Percentiles rank a stretch among this genome's conserved stretches.
Conservation (phyloP, 2,113 vertebrate species). For the Apteryx owenii region DNA sequence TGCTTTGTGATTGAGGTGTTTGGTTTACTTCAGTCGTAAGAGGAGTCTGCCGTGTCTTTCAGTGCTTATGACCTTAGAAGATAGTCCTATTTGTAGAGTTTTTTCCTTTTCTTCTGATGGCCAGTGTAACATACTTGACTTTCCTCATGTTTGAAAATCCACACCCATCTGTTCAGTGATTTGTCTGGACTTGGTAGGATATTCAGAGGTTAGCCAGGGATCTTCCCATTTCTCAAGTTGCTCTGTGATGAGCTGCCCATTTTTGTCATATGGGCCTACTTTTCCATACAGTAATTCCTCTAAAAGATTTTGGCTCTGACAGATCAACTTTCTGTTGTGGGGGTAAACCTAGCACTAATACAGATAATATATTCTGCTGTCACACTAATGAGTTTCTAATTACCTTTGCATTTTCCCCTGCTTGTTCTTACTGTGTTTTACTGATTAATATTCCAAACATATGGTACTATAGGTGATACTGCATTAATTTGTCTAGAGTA, state of each 20-base stretch:
- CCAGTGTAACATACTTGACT: not conserved
- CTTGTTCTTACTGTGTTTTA: slow-evolving; percentile 21
- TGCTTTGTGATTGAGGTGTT: not conserved
- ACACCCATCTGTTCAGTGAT: not conserved
- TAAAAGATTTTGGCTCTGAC: not conserved
- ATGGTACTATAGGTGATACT: not conserved
- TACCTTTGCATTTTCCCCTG: slow-evolving; percentile 1
- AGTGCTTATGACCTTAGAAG: not conserved
- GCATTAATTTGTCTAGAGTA: slow-evolving; percentile 17
- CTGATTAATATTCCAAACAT: slow-evolving; percentile 50
- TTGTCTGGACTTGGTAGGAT: not conserved
- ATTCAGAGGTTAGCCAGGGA: not conserved
- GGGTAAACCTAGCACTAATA: not conserved
- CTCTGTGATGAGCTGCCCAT: not conserved
- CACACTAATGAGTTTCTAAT: slow-evolving; percentile 57
- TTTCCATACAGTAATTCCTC: not conserved
- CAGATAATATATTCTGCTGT: slow-evolving; percentile 54
- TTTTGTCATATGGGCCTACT: not conserved
- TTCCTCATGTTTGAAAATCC: not conserved
- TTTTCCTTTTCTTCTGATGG: not conserved
- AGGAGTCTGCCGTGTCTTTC: not conserved
- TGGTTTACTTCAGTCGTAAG: not conserved
- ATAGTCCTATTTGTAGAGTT: not conserved
- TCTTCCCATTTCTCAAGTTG: not conserved
- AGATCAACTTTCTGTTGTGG: slow-evolving; percentile 24